Percentiles rank a stretch among this genome's conserved stretches.
phyloP scores from a whole-genome alignment of 2,113 vertebrate species.

The Leptocoma aspasia region DNA sequence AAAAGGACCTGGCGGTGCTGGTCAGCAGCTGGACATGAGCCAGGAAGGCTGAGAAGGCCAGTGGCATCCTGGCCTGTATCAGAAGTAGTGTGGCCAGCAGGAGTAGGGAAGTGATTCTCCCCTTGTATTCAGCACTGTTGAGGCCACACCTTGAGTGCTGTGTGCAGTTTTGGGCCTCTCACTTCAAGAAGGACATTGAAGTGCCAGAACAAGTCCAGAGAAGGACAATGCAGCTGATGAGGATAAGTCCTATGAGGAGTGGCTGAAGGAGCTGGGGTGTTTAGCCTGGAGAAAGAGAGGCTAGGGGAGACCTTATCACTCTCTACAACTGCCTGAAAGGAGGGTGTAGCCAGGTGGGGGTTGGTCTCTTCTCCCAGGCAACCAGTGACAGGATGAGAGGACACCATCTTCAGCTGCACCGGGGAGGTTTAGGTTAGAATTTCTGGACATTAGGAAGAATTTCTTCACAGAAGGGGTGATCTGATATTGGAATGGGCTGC shows the following conservation, averaged over 20 bases:
- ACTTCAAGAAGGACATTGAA: neutral
- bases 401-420: accelerated
- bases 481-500: neutral
- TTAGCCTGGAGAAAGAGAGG: neutral
- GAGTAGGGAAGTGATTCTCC: neutral
- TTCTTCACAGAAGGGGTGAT: neutral
- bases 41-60: neutral
- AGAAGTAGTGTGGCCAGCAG: neutral
- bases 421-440: neutral
- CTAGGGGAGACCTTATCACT: neutral
- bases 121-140: neutral
- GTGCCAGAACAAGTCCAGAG: neutral
- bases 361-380: neutral
- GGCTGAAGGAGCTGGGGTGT: neutral
- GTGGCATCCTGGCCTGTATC: neutral
- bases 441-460: neutral
- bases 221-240: neutral
- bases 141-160: neutral
- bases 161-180: neutral
- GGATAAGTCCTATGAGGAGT: neutral
- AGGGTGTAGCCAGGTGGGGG: neutral
- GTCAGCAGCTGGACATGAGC: neutral
- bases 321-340: neutral
- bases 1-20: neutral
- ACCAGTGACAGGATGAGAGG: accelerated